Evolutionary conservation across 2,888 invertebrate species (phyloP), one percentile per base, ranked within the genome.

Genomic region (Tridacna crocea): DNA sequence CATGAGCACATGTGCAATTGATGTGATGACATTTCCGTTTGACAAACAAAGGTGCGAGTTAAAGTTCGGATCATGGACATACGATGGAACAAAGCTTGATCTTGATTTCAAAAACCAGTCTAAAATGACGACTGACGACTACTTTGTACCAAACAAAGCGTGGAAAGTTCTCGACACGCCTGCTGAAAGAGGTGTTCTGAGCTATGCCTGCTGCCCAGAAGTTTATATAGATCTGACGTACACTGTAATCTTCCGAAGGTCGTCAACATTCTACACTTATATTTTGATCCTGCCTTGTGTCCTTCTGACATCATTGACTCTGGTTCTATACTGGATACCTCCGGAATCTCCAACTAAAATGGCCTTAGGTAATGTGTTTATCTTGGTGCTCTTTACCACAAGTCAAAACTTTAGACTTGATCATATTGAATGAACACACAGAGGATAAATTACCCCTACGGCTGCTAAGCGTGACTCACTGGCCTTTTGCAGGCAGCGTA

Each of bases 301-400:
- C 63, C 90, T 94, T 26, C 90, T 94, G 65, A 94, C 94, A 0
- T 92, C 93, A 24, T 90, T 94, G 70, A 94, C 94, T 6, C 90
- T 94, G 72, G 94, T 94, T 8, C 90, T 94, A 46, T 94, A 94
- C 88, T 94, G 94, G 94, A 92, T 94, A 75, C 94, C 94, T 36
- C 94, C 94, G 3, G 94, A 94, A 85, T 94, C 94, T 17, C 94
- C 94, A 11, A 94, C 94, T 13, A 94, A 94, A 88, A 93, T 94
- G 90, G 89, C 92, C 80, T 88, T 94, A 77, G 94, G 94, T 94
- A 88, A 89, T 66, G 17, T 66, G 15, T 17, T 63, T 63, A 11
- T 63, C 36, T 36, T 36, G 2, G 36, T 36, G 8, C 36, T 36
- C 36, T 36, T 36, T 36, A 36, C 36, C 36, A 36, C 3, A 36